These are phyloP conservation scores for Trachymyrmex septentrionalis DNA, from an alignment of 1,140 invertebrate genomes.

Conservation along the genomic window DNA sequence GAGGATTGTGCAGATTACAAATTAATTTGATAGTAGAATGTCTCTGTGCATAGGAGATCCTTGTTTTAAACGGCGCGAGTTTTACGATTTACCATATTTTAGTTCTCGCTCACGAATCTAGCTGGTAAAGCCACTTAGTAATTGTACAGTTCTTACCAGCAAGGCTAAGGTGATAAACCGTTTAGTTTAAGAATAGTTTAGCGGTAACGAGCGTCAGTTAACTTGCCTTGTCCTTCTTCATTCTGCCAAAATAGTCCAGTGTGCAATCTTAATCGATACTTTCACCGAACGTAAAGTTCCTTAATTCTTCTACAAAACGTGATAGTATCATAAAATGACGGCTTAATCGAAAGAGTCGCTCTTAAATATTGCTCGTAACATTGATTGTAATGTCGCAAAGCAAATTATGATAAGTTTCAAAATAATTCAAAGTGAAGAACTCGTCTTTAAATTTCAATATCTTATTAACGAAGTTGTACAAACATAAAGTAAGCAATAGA, in stretches of 20 bases:
- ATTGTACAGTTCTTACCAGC: slow-evolving; percentile 60
- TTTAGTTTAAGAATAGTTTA: slow-evolving; percentile 66
- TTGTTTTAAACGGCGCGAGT: slow-evolving; percentile 62
- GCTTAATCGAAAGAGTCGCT: slow-evolving; percentile 38
- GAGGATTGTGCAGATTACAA: slow-evolving; percentile 32
- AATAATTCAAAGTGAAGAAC: background rate
- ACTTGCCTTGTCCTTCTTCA: slow-evolving; percentile 60
- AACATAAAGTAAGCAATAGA: background rate
- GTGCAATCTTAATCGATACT: slow-evolving; percentile 44
- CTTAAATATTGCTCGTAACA: slow-evolving; percentile 37
- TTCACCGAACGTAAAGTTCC: slow-evolving; percentile 31
- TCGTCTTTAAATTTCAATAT: background rate
- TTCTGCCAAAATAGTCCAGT: slow-evolving; percentile 63
- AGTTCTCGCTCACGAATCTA: slow-evolving; percentile 56
- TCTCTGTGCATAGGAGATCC: slow-evolving; percentile 56
- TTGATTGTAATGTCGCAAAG: slow-evolving; percentile 19
- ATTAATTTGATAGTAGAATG: slow-evolving; percentile 70
- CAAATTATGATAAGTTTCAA: slow-evolving; percentile 20
- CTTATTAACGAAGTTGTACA: background rate
- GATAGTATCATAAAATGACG: slow-evolving; percentile 42
- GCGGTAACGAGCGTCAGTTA: slow-evolving; percentile 61
- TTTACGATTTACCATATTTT: slow-evolving; percentile 73
- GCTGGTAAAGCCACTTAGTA: slow-evolving; percentile 41
- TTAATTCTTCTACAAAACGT: slow-evolving; percentile 31
- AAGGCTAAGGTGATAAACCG: slow-evolving; percentile 56